A percentile compares a stretch with the other conserved stretches of the same genome.
Conservation (phyloP, 2,888 invertebrate genomes). For the Diloba caeruleocephala region DNA sequence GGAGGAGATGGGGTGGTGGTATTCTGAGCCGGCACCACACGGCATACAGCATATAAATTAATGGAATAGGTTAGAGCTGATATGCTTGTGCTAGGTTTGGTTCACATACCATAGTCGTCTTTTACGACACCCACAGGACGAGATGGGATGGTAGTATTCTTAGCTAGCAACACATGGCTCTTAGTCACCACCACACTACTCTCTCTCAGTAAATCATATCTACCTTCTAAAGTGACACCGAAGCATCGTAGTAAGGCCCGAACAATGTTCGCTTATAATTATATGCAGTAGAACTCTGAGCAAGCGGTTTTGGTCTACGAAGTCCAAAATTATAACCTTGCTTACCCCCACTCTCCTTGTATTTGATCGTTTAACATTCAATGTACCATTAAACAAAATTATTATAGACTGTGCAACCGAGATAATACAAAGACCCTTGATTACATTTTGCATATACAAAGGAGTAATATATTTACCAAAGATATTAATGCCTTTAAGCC, state of each 20-base stretch:
- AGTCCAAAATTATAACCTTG: constrained; percentile 30
- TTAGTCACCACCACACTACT: too few species aligned
- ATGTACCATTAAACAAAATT: constrained; percentile 49
- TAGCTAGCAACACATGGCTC: too few species aligned
- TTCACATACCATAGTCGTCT: too few species aligned
- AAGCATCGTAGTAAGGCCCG: constrained; percentile 6
- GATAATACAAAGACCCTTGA: constrained; percentile 39
- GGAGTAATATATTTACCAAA: constrained; percentile 3
- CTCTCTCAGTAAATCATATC: too few species aligned
- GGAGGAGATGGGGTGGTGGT: too few species aligned
- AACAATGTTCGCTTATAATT: constrained; percentile 42
- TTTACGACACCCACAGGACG: too few species aligned
- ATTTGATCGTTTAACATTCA: constrained; percentile 42
- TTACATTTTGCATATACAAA: constrained; percentile 34
- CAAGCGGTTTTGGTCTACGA: constrained; percentile 51
- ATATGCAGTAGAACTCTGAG: constrained; percentile 56
- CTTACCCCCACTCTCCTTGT: constrained; percentile 10
- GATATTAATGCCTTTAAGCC: background rate
- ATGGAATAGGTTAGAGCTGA: too few species aligned
- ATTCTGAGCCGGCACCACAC: too few species aligned
- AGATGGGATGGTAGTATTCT: too few species aligned
- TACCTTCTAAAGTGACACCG: too few species aligned
- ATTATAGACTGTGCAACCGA: constrained; percentile 40
- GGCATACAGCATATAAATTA: too few species aligned
- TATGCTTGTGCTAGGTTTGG: too few species aligned